These are phyloP conservation scores for Morpho achilles DNA, from an alignment of 2,888 invertebrate genomes.

Conservation along the genomic window DNA sequence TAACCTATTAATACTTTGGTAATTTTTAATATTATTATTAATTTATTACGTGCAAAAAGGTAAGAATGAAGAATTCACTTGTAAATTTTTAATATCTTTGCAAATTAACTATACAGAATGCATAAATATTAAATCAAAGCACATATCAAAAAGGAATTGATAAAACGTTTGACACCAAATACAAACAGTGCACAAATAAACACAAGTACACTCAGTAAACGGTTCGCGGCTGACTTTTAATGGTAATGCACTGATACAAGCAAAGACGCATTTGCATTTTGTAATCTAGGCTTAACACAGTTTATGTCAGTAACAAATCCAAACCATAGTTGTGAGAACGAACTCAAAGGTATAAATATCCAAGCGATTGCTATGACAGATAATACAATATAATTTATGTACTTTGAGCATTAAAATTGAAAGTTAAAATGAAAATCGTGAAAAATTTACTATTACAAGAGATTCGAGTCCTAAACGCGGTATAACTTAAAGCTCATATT, in stretches of 20 bases:
- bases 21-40: too few relatives aligned
- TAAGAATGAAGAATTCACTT: too few relatives aligned
- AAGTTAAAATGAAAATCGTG: conserved; percentile 26
- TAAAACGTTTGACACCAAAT: conserved; percentile 3
- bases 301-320: conserved; percentile 16
- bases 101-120: background rate
- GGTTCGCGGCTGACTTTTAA: conserved; percentile 12
- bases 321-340: conserved; percentile 4
- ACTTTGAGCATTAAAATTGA: conserved; percentile 23
- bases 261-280: conserved; percentile 21
- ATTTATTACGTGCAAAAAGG: too few relatives aligned
- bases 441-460: conserved; percentile 11
- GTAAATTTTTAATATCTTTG: background rate
- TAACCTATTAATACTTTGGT: too few relatives aligned
- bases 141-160: background rate
- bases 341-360: conserved; percentile 9
- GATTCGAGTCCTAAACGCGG: conserved; percentile 21
- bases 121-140: background rate
- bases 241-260: conserved; percentile 20
- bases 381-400: conserved; percentile 24
- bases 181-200: conserved; percentile 3
- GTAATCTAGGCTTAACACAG: conserved; percentile 19
- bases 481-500: conserved; percentile 52
- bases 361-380: conserved; percentile 19
- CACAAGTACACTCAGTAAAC: conserved; percentile 2